Evolutionary conservation across 2,797 vertebrate genomes (phyloP).

Genomic region (Lateolabrax maculatus): DNA sequence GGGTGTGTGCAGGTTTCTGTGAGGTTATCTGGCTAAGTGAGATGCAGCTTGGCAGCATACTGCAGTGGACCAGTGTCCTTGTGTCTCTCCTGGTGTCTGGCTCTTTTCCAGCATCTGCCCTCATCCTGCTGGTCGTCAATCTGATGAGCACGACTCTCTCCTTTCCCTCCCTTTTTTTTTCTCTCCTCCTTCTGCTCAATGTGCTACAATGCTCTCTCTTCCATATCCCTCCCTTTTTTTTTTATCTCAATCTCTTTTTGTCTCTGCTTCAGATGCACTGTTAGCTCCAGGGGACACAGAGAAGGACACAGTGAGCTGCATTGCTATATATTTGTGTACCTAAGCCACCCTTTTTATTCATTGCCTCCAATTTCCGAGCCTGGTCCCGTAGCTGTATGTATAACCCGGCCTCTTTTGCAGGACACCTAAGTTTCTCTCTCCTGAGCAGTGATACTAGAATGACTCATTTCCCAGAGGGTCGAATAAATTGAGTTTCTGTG

Average conservation of each 20-base stretch:
- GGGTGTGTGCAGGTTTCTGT: constrained; percentile 35
- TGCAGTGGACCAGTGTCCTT: constrained; percentile 80
- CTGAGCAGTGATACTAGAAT: constrained; percentile 52
- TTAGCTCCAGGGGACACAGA: constrained; percentile 38
- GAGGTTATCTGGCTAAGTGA: constrained; percentile 36
- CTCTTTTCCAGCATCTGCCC: constrained; percentile 72
- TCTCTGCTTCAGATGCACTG: constrained; percentile 23
- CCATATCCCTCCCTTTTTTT: constrained; percentile 2
- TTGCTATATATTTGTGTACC: constrained; percentile 21
- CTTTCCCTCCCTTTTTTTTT: constrained; percentile 10
- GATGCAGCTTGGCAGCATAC: constrained; percentile 66
- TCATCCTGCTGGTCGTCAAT: constrained; percentile 66
- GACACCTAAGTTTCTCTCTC: constrained; percentile 43
- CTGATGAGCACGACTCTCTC: constrained; percentile 48
- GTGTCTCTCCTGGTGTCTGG: constrained; percentile 76
- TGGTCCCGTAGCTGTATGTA: constrained; percentile 12
- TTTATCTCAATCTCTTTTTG: constrained; percentile 25
- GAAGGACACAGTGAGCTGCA: constrained; percentile 42
- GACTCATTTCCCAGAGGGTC: constrained; percentile 69
- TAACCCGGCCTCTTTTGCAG: constrained; percentile 47
- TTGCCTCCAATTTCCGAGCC: constrained; percentile 22
- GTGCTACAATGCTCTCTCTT: constrained; percentile 25
- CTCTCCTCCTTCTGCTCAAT: constrained; percentile 35
- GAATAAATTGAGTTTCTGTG: constrained; percentile 49
- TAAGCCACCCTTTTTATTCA: constrained; percentile 31